Evolutionary conservation across 2,113 vertebrate species (phyloP), one percentile per base, ranked within the genome.

Genomic region (Pardalotus punctatus): DNA sequence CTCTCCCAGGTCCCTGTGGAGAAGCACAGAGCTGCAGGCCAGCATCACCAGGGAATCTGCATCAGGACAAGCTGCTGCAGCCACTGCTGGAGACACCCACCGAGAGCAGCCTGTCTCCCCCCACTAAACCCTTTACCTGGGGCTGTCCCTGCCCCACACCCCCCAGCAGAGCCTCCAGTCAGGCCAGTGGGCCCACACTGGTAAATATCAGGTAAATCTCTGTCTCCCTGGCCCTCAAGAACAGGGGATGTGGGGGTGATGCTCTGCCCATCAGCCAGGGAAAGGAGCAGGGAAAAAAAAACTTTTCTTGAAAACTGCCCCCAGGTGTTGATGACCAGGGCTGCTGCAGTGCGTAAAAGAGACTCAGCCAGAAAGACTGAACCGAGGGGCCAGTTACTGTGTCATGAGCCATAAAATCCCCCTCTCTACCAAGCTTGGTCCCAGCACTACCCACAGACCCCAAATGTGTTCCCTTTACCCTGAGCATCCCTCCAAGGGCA

Each of bases 161-260:
- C 45, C 50, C 7, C 0, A 9, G 28, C 35, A 78, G 38, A 88
- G 35, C 33, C 61, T 28, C 18, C 0, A 4, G 20, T 7, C 13
- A 45, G 71, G 47, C 60, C 71, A 27, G 56, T 0, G 5, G 13
- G 38, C 14, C 21, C 70, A 5, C 1, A 0, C 5, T 61, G 15
- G 2, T n/a, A n/a, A n/a, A n/a, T n/a, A n/a, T 54, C n/a, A 2
- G 51, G 50, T 10, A 4, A 74, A 28, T 17, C 0, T 7, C 67
- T 54, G 38, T 14, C 25, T 28, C 29, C 13, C 35, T 21, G 8
- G 16, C 31, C 38, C 24, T 22, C 1, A 2, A 33, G 48, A 58
- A 2, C 1, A 3, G 25, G 18, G 31, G 4, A 17, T 33, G 22
- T 10, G 16, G 54, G 38, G 33, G 19, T 33, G n/a, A 56, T 87